A percentile compares a stretch with the other conserved stretches of the same genome.
These are phyloP conservation scores for Pollenia amentaria DNA, from an alignment of 2,888 invertebrate species.

Conservation along the genomic window DNA sequence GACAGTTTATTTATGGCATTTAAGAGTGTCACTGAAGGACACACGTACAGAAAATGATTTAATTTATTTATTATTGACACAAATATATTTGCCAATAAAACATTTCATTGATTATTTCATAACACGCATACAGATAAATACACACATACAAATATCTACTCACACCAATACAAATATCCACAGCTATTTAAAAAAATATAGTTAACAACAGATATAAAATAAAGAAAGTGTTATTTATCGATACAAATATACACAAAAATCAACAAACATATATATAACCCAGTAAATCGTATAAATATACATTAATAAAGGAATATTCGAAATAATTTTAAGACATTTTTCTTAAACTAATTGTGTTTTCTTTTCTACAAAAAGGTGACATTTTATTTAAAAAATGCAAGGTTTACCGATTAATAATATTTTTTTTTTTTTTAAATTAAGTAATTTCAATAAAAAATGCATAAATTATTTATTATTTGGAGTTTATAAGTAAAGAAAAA, in stretches of 20 bases:
- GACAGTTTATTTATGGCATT: constrained; percentile 37
- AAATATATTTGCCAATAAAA: constrained; percentile 66
- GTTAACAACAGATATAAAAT: constrained; percentile 2
- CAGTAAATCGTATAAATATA: too few species aligned
- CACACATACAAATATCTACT: not conserved
- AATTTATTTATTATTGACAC: constrained; percentile 64
- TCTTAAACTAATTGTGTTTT: too few species aligned
- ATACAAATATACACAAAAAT: constrained; percentile 1
- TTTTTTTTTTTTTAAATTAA: too few species aligned
- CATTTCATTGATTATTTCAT: constrained; percentile 66
- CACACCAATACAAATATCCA: constrained; percentile 15
- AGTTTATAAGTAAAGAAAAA: too few species aligned
- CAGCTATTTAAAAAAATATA: constrained; percentile 14
- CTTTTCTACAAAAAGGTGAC: too few species aligned
- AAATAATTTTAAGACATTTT: too few species aligned
- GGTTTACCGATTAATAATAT: too few species aligned
- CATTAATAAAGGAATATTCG: too few species aligned
- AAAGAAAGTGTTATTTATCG: constrained; percentile 59
- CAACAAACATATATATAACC: too few species aligned
- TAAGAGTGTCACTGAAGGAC: constrained; percentile 41
- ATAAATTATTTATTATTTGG: too few species aligned
- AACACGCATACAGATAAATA: constrained; percentile 35
- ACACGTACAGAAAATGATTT: constrained; percentile 26
- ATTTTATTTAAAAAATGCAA: too few species aligned
- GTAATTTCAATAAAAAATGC: too few species aligned